These are phyloP conservation scores for Cryptophagus acutangulus DNA, from an alignment of 2,888 invertebrate genomes.

Conservation along the genomic window DNA sequence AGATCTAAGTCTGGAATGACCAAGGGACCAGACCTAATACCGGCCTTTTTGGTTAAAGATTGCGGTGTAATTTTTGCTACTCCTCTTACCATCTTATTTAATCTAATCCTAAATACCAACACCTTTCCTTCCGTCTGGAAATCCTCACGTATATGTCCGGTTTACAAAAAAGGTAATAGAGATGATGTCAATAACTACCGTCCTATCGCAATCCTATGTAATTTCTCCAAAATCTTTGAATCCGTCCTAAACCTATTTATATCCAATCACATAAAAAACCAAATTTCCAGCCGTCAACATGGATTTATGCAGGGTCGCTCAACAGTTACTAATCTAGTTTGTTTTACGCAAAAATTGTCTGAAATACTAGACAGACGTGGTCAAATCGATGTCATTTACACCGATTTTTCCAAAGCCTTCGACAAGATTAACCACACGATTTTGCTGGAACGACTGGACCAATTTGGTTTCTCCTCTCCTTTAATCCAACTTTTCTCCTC, in stretches of 20 bases:
- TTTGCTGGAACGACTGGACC: background rate
- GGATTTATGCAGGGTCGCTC: conserved; percentile 10
- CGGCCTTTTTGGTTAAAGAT: conserved; percentile 14
- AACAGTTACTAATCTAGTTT: conserved; percentile 12
- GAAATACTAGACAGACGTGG: background rate
- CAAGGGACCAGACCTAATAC: background rate
- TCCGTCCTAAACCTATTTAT: conserved; percentile 4
- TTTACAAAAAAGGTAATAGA: background rate
- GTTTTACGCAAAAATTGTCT: conserved; percentile 4
- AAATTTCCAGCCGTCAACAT: conserved; percentile 9
- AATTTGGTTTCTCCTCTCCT: background rate
- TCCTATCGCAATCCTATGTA: conserved; percentile 12
- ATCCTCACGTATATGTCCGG: conserved; percentile 5
- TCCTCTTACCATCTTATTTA: conserved; percentile 21
- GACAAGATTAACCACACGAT: background rate
- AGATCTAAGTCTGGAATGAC: too few species aligned
- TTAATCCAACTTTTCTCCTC: background rate
- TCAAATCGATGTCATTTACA: conserved; percentile 8
- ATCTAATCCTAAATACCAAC: conserved; percentile 1
- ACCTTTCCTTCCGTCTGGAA: conserved; percentile 8
- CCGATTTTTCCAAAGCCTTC: conserved; percentile 9
- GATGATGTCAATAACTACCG: conserved; percentile 8
- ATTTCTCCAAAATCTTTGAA: conserved; percentile 9
- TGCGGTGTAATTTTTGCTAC: conserved; percentile 46
- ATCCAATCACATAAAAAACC: conserved; percentile 6